Evolutionary conservation across 1,140 invertebrate species (phyloP).

Genomic region (Plectrocnemia conspersa): DNA sequence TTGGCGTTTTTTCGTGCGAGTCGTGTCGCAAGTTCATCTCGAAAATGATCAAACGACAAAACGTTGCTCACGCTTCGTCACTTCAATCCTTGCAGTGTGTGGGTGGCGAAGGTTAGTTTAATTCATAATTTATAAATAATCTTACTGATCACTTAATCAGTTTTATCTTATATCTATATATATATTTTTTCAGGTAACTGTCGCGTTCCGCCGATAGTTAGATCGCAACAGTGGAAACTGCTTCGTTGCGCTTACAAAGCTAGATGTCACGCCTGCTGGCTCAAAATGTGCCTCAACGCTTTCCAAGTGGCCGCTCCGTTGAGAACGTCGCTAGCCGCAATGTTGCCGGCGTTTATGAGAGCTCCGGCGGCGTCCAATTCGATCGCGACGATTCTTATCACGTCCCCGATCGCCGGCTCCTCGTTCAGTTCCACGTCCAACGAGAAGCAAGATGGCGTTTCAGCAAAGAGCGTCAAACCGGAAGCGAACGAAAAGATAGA

Average conservation of each 20-base stretch:
- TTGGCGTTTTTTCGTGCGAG: slow-evolving; percentile 79
- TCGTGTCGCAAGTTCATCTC: slow-evolving; percentile 82
- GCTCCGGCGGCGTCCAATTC: slow-evolving; percentile 17
- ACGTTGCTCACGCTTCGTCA: slow-evolving; percentile 52
- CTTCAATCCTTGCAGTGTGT: slow-evolving; percentile 60
- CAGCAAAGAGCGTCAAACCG: slow-evolving; percentile 39
- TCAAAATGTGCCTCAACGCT: slow-evolving; percentile 75
- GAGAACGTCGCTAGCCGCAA: slow-evolving; percentile 57
- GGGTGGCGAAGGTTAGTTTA: slow-evolving; percentile 61
- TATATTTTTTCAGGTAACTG: slow-evolving; percentile 52
- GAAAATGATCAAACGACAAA: slow-evolving; percentile 67
- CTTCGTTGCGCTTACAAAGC: slow-evolving; percentile 64
- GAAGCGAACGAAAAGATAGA: slow-evolving; percentile 22
- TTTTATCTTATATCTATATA: no score
- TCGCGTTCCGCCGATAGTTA: slow-evolving; percentile 63
- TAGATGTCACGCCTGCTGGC: slow-evolving; percentile 80
- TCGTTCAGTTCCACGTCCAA: neutral
- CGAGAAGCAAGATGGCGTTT: slow-evolving; percentile 43
- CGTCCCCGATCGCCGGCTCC: slow-evolving; percentile 5
- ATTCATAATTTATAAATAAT: no score
- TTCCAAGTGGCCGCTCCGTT: slow-evolving; percentile 69
- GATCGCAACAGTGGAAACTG: slow-evolving; percentile 68
- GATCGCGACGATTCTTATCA: neutral
- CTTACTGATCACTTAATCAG: no score
- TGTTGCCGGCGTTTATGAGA: slow-evolving; percentile 56